Evolutionary conservation across 2,797 vertebrate genomes (phyloP).

Genomic region (Phataginus tetradactyla): DNA sequence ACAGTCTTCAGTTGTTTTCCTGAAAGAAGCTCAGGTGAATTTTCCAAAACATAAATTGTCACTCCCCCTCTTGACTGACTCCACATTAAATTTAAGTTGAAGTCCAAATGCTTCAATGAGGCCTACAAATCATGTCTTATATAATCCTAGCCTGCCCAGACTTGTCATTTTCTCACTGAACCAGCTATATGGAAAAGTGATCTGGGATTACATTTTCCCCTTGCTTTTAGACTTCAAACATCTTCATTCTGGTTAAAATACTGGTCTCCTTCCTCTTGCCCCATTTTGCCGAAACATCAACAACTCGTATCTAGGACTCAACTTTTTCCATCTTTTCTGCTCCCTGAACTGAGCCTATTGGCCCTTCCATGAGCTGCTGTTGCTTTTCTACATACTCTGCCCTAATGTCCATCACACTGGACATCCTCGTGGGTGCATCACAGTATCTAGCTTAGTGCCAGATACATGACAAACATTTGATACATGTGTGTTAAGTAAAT

Average conservation of each 20-base stretch:
- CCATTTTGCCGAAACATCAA: background rate
- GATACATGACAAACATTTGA: background rate
- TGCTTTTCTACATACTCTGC: background rate
- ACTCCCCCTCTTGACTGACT: background rate
- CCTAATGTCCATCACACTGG: background rate
- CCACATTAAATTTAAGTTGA: background rate
- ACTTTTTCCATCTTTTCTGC: background rate
- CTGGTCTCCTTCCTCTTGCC: background rate
- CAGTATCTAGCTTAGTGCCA: background rate
- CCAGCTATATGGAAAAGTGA: background rate
- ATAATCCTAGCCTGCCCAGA: background rate
- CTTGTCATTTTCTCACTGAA: background rate
- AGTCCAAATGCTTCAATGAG: background rate
- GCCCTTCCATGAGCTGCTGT: accelerated
- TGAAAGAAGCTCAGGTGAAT: background rate
- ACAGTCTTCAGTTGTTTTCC: background rate
- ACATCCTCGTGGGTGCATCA: background rate
- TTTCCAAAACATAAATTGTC: background rate
- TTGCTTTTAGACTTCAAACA: background rate
- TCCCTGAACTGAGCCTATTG: background rate
- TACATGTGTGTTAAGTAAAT: background rate
- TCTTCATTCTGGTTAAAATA: background rate
- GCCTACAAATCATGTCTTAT: background rate
- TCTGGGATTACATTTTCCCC: background rate
- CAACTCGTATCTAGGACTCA: background rate